Conservation (phyloP, 2,797 vertebrate genomes). For the Podarcis siculus region DNA sequence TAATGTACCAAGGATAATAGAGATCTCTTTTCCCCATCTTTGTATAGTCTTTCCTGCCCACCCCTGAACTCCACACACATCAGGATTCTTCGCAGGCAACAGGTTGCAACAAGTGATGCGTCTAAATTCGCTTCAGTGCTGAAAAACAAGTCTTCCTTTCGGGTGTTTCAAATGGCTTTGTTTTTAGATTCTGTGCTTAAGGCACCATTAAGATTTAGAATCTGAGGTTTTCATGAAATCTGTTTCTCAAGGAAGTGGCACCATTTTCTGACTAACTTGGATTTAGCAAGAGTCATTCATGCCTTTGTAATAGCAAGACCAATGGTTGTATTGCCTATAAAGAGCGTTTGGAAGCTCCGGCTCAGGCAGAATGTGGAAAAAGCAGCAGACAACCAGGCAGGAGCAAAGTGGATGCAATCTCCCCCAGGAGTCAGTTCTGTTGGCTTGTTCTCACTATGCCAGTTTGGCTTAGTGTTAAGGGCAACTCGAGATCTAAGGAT, state of each 20-base stretch:
- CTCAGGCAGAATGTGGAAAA: background rate
- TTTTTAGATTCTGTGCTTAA: slow-evolving; percentile 51
- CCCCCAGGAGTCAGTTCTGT: too few relatives aligned
- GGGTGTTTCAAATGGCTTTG: slow-evolving; percentile 31
- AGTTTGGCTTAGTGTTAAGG: too few relatives aligned
- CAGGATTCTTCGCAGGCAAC: slow-evolving; percentile 19
- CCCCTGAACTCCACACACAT: background rate
- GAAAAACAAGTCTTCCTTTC: slow-evolving; percentile 22
- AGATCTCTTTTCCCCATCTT: background rate
- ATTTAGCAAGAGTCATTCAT: background rate
- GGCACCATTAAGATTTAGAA: background rate
- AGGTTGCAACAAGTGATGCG: slow-evolving; percentile 38
- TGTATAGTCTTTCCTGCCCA: background rate
- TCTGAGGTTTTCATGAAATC: background rate
- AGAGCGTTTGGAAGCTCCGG: background rate
- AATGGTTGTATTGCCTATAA: too few relatives aligned
- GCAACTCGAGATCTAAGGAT: too few relatives aligned
- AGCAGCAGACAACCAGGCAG: too few relatives aligned
- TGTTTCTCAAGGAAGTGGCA: background rate
- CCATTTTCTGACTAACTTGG: background rate
- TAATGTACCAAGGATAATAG: slow-evolving; percentile 48
- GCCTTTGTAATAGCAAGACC: too few relatives aligned
- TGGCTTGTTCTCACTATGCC: too few relatives aligned
- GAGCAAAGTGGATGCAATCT: too few relatives aligned
- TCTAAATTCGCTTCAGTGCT: slow-evolving; percentile 32